Evolutionary conservation across 92 coral and sea anemone genomes (phyloP), one percentile per base, ranked within the genome.

Genomic region (Palythoa grandis): DNA sequence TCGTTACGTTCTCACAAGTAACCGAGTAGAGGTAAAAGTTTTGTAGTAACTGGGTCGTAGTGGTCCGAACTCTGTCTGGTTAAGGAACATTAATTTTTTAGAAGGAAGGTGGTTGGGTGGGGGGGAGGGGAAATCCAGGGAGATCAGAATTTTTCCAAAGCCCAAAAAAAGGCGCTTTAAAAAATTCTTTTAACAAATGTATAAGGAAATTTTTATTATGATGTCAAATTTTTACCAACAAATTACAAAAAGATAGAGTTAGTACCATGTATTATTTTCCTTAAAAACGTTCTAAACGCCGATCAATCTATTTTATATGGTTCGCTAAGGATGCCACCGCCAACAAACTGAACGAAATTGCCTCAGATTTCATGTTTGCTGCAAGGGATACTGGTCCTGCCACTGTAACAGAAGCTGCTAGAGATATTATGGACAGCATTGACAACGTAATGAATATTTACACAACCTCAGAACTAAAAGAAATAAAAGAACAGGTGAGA

Each of bases 401-500:
- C 13, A 68, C 85, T 3, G 84, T 79, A 5, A 25, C 16, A 8
- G 84, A 79, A 60, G 84, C 74, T 38, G 72, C 84, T 11, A 79
- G 84, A 63, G 84, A 79, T 25, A 39, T 79, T 43, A 56, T 79
- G 38, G 72, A 66, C 72, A 63, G 84, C 50, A 79, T 79, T 66
- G 84, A 69, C 14, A 43, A 43, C 23, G 23, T 50, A 12, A 20
- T 79, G 22, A 79, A 23, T n/a, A 66, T 79, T 58, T 40, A 43
- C 24, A 22, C 84, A 16, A 65, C 73, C 24, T 79, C 84, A 10
- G 23, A 40, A 65, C 2, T n/a, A 39, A 14, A n/a, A 61, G 73
- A 63, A 63, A 79, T 79, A 11, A 24, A 35, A n/a, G 35, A 52
- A 39, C 23, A 60, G 72, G 83, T 78, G 58, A 25, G 17, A 17